Evolutionary conservation across 2,797 vertebrate genomes (phyloP).

Genomic region (Threskiornis aethiopicus): DNA sequence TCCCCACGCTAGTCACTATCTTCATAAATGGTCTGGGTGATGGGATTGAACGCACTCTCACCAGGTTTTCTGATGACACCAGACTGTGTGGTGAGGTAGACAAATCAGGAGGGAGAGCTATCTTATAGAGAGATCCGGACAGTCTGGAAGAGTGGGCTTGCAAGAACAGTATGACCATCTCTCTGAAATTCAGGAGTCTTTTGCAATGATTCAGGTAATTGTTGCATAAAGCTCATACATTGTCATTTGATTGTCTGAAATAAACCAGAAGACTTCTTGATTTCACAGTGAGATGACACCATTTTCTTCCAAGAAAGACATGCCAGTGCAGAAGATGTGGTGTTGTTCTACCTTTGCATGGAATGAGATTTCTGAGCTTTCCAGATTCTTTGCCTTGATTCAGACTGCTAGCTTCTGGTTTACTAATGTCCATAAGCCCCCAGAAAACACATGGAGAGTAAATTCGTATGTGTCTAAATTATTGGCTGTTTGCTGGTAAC

Average conservation of each 20-base stretch:
- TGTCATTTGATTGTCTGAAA: background rate
- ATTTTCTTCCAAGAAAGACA: background rate
- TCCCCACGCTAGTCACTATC: background rate
- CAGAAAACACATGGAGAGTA: background rate
- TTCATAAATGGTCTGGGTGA: background rate
- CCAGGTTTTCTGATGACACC: background rate
- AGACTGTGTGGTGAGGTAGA: background rate
- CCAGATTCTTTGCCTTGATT: background rate
- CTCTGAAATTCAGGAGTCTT: background rate
- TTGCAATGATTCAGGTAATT: background rate
- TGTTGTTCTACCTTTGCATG: background rate
- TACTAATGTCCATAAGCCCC: background rate
- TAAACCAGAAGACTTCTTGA: background rate
- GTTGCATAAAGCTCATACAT: background rate
- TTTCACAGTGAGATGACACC: background rate
- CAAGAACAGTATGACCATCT: background rate
- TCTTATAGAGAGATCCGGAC: background rate
- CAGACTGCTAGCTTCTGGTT: background rate
- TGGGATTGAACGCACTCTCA: background rate
- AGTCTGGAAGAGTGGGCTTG: background rate
- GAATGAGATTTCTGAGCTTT: background rate
- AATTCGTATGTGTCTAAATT: background rate
- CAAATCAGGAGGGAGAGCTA: background rate
- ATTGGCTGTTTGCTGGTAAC: background rate
- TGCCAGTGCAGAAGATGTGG: background rate